Evolutionary conservation across 2,797 vertebrate species (phyloP).

Genomic region (Parauchenoglanis punctatus): DNA sequence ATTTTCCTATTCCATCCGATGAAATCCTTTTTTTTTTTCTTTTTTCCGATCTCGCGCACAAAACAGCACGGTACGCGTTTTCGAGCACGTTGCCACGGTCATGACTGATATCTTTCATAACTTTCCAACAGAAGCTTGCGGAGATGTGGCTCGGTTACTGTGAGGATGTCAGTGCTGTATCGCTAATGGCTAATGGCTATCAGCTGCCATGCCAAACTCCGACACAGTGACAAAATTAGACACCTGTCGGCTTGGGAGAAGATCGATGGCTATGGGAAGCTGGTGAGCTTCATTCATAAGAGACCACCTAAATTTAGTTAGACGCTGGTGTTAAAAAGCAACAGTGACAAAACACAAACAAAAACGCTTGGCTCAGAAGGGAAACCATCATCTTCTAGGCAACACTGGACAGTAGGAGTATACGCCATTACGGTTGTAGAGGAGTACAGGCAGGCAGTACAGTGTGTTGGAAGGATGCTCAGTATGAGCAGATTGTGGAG

Average conservation of each 20-base stretch:
- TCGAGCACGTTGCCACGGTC: too few relatives aligned
- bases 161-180: neutral
- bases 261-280: neutral
- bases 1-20: neutral
- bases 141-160: neutral
- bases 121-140: neutral
- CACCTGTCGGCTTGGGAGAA: neutral
- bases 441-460: too few relatives aligned
- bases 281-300: neutral
- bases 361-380: neutral
- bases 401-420: neutral
- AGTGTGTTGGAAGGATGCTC: neutral
- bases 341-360: neutral
- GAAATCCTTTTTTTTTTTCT: neutral
- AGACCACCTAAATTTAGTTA: neutral
- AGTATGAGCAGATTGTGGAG: neutral
- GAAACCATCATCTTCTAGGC: neutral
- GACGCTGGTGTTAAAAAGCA: neutral
- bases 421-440: too few relatives aligned
- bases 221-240: neutral
- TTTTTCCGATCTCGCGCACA: neutral
- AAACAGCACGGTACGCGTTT: neutral
- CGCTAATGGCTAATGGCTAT: neutral
- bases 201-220: neutral
- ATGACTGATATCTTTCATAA: neutral